A percentile compares a stretch with the other conserved stretches of the same genome.
phyloP scores from a whole-genome alignment of 2,888 invertebrate species.

The Dolomedes plantarius region DNA sequence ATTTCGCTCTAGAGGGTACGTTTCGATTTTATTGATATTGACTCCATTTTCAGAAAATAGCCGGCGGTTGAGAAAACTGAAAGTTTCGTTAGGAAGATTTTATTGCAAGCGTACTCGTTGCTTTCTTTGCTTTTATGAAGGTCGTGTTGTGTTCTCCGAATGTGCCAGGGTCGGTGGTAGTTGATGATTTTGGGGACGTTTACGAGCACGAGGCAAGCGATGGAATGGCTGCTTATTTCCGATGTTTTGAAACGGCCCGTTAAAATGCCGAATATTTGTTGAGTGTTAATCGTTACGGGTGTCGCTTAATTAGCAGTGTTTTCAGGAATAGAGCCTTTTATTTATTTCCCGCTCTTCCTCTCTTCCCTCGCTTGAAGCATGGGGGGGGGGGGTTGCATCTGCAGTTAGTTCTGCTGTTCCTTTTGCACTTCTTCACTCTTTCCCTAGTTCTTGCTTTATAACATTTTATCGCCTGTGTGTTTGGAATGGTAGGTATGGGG shows the following conservation, averaged over 20 bases:
- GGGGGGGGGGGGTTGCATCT: no score
- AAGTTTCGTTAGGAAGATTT: neutral
- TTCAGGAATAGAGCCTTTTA: no score
- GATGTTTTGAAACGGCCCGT: neutral
- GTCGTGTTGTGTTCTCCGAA: constrained; percentile 5
- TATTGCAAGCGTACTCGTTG: neutral
- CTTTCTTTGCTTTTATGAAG: neutral
- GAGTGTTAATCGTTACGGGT: neutral
- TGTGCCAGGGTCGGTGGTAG: neutral
- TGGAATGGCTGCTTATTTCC: neutral
- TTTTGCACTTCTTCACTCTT: no score
- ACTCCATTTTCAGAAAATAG: constrained; percentile 27
- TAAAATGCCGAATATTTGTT: neutral
- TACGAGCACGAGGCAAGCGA: neutral
- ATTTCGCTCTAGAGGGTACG: constrained; percentile 11
- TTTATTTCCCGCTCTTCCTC: no score
- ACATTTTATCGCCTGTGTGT: no score
- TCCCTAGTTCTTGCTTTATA: no score
- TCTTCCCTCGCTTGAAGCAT: no score
- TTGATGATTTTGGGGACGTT: neutral
- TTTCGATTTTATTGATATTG: constrained; percentile 68
- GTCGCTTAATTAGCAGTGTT: neutral
- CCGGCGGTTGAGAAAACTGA: neutral
- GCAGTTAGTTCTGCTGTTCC: no score
- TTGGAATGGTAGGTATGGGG: no score